Evolutionary conservation across 2,113 vertebrate genomes (phyloP), one percentile per base, ranked within the genome.

Genomic region (Ceyx cyanopectus): DNA sequence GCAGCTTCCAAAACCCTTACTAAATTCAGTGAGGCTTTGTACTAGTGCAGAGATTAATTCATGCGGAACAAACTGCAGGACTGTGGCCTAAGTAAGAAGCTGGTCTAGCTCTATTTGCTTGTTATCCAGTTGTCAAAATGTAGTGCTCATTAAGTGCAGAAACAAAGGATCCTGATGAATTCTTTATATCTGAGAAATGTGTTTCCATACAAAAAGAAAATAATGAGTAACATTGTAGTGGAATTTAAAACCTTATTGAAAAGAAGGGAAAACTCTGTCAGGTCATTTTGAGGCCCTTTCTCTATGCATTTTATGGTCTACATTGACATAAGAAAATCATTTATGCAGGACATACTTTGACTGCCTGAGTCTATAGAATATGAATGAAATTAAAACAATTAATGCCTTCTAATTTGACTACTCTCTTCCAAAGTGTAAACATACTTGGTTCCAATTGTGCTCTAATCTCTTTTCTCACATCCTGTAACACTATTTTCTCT

Each of bases 121-220:
- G 86, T 93, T 96, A 89, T 26, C 66, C 83, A 90, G 72, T 89
- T 87, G 87, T 95, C 79, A 89, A 95, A 96, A 93, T 61, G 77
- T 50, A 93, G 57, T 45, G 73, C 92, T 96, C 95, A 95, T 94
- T 94, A 96, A 84, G 41, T 78, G 18, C 53, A 50, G 85, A 95
- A 94, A 94, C 90, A 95, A 96, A 95, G 61, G 50, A 34, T 84
- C 54, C 77, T 50, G 83, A 93, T 92, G 83, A 77, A 94, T 96
- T 96, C 92, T 86, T 96, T 96, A 96, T 96, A 81, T 88, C 53
- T 68, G 80, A 88, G 41, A 95, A 93, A 78, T 81, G 79, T 81
- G 85, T 84, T 94, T 81, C 40, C 73, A 34, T 72, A 56, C 85
- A 57, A 85, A 85, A 90, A 81, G 18, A 65, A 93, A 88, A 68